Evolutionary conservation across 2,113 vertebrate species (phyloP).

Genomic region (Brevimyrus niger): DNA sequence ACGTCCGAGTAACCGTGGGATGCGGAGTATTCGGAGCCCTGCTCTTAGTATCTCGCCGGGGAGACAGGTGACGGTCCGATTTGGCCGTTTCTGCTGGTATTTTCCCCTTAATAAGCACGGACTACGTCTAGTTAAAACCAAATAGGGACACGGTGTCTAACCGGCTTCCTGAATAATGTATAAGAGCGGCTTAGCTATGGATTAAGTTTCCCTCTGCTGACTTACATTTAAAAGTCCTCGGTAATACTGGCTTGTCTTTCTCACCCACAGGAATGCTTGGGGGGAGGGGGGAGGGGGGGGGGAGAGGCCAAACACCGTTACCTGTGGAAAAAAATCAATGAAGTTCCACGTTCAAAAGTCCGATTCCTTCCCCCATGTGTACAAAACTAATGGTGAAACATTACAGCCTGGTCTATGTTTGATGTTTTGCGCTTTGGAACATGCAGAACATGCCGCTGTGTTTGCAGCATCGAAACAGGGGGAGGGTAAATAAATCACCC

Average conservation of each 20-base stretch:
- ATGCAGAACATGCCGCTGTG: slow-evolving; percentile 36
- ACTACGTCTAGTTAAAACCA: neutral
- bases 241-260: neutral
- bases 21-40: neutral
- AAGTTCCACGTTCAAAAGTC: slow-evolving; percentile 18
- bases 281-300: neutral
- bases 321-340: slow-evolving; percentile 29
- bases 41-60: neutral
- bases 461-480: slow-evolving; percentile 30
- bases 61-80: neutral
- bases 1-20: neutral
- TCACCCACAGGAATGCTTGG: neutral
- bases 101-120: neutral
- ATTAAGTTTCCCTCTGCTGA: neutral
- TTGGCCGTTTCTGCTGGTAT: neutral
- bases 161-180: neutral
- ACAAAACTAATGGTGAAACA: slow-evolving; percentile 29
- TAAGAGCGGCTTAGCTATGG: neutral
- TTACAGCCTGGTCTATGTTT: slow-evolving; percentile 28
- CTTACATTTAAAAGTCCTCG: neutral
- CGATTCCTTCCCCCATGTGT: slow-evolving; percentile 20
- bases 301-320: neutral
- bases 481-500: slow-evolving; percentile 35
- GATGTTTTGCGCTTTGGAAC: slow-evolving; percentile 47
- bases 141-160: neutral